These are phyloP conservation scores for Tringa solitaria DNA, from an alignment of 2,113 vertebrate genomes.

Conservation along the genomic window DNA sequence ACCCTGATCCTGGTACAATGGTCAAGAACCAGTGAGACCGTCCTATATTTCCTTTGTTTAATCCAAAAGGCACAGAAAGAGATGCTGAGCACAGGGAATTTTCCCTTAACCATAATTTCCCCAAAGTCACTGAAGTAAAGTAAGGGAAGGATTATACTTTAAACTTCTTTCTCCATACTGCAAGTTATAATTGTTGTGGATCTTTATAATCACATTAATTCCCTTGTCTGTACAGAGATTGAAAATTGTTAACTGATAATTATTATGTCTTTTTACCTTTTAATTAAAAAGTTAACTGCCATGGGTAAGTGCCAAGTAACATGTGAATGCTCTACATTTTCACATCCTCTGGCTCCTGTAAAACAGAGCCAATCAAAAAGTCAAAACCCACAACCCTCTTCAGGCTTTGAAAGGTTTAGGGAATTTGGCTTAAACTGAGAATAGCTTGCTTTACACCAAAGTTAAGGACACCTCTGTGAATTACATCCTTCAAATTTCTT, in stretches of 20 bases:
- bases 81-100: not conserved
- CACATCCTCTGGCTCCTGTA: not conserved
- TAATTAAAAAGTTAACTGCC: conserved; percentile 65
- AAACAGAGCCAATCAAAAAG: not conserved
- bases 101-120: not conserved
- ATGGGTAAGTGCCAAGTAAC: not conserved
- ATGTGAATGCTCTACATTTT: not conserved
- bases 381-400: not conserved
- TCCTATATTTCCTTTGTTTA: not conserved
- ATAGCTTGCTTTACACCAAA: not conserved
- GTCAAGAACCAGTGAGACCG: not conserved
- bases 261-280: conserved; percentile 59
- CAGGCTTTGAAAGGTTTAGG: not conserved
- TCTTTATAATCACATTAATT: conserved; percentile 49
- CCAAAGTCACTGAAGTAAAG: not conserved
- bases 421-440: not conserved
- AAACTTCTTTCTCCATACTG: not conserved
- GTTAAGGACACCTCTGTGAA: not conserved
- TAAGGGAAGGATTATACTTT: not conserved
- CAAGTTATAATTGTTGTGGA: conserved; percentile 52
- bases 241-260: conserved; percentile 67
- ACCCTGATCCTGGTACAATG: not conserved
- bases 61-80: not conserved
- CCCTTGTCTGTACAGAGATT: conserved; percentile 52
- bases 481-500: not conserved